A percentile compares a stretch with the other conserved stretches of the same genome.
These are phyloP conservation scores for Scaptodrosophila lebanonensis DNA, from an alignment of 1,140 invertebrate genomes.

Conservation along the genomic window DNA sequence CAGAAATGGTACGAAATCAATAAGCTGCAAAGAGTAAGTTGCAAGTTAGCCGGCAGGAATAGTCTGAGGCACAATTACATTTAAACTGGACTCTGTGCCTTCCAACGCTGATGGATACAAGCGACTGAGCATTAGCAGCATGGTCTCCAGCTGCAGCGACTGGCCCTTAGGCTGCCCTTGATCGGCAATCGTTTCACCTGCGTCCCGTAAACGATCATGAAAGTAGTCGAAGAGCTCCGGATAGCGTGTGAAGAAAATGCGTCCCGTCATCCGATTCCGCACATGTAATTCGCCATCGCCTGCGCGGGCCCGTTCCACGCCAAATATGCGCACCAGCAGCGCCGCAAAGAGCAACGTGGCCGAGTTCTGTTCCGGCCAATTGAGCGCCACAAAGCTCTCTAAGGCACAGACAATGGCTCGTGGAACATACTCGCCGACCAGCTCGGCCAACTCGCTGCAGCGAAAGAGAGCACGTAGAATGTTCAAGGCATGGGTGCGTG, in stretches of 20 bases:
- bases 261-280: slow-evolving; percentile 87
- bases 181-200: slow-evolving; percentile 2
- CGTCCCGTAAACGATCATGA: slow-evolving; percentile 77
- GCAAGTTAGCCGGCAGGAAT: slow-evolving; percentile 50
- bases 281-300: slow-evolving; percentile 84
- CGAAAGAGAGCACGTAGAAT: slow-evolving; percentile 89
- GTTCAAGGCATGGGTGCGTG: slow-evolving; percentile 89
- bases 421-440: slow-evolving; percentile 84
- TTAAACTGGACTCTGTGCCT: slow-evolving; percentile 81
- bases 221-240: slow-evolving; percentile 89
- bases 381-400: slow-evolving; percentile 83
- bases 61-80: slow-evolving; percentile 77
- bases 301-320: slow-evolving; percentile 85
- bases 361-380: slow-evolving; percentile 92
- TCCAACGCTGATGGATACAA: slow-evolving; percentile 87
- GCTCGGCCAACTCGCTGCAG: slow-evolving; percentile 86
- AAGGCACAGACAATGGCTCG: slow-evolving; percentile 86
- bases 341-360: slow-evolving; percentile 90
- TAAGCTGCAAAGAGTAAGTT: slow-evolving; percentile 80
- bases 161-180: slow-evolving; percentile 28
- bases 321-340: slow-evolving; percentile 93
- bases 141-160: slow-evolving; percentile 83
- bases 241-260: slow-evolving; percentile 91
- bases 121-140: slow-evolving; percentile 87
- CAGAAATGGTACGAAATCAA: slow-evolving; percentile 83